phyloP scores from a whole-genome alignment of 2,888 invertebrate species.

The Thymelicus sylvestris region DNA sequence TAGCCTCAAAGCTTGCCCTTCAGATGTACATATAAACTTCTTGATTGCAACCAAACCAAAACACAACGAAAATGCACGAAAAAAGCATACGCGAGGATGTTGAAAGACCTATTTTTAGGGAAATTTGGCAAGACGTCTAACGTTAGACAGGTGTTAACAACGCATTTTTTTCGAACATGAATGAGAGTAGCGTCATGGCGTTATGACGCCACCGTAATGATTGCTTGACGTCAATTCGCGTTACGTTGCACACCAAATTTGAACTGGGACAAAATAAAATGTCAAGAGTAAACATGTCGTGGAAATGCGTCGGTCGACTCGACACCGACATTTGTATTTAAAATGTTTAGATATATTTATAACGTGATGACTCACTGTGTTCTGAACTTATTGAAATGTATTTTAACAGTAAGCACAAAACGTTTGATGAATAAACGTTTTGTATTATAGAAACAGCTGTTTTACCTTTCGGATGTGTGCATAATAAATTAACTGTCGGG shows the following conservation, averaged over 20 bases:
- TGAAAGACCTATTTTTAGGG: slow-evolving; percentile 8
- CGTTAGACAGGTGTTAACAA: slow-evolving; percentile 23
- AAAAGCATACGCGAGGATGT: neutral
- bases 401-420: neutral
- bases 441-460: too few species aligned
- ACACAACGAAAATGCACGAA: neutral
- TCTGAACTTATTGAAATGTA: slow-evolving; percentile 23
- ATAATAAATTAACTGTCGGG: too few species aligned
- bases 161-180: slow-evolving; percentile 15
- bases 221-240: slow-evolving; percentile 25
- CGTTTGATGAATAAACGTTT: neutral
- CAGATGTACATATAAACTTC: too few species aligned
- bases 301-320: neutral
- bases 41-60: neutral
- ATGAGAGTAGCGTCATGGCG: slow-evolving; percentile 24
- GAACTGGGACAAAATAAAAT: slow-evolving; percentile 29
- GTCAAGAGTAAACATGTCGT: slow-evolving; percentile 17
- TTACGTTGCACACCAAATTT: slow-evolving; percentile 27
- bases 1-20: too few species aligned
- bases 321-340: slow-evolving; percentile 14
- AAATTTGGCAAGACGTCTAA: slow-evolving; percentile 17
- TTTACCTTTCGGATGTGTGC: too few species aligned
- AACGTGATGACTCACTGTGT: slow-evolving; percentile 23
- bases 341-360: slow-evolving; percentile 23
- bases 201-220: slow-evolving; percentile 14